Conservation (phyloP, 1,140 invertebrate genomes). For the Ceratina australensis region DNA sequence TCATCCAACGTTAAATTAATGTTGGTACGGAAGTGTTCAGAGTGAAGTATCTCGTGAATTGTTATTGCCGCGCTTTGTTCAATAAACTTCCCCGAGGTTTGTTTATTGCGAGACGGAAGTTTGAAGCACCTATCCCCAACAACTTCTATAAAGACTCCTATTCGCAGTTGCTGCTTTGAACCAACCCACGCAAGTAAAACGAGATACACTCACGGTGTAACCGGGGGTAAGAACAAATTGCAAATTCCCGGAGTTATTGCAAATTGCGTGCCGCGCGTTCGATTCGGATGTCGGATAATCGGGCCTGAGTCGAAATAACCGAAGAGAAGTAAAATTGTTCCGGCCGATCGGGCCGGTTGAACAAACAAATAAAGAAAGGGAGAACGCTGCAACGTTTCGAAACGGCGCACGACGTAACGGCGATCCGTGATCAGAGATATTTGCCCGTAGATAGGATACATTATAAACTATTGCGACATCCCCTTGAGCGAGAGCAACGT, state of each 20-base stretch:
- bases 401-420: not conserved
- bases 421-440: constrained; percentile 25
- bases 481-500: constrained; percentile 48
- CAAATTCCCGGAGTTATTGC: not conserved
- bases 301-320: not conserved
- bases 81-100: constrained; percentile 11
- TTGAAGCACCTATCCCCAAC: not conserved
- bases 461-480: constrained; percentile 15
- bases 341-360: not conserved
- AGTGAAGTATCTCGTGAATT: constrained; percentile 14
- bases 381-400: not conserved
- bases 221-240: not conserved
- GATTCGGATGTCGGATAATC: not conserved
- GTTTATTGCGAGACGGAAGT: constrained; percentile 11
- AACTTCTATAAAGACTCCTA: constrained; percentile 9
- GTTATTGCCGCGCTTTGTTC: constrained; percentile 9
- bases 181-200: not conserved
- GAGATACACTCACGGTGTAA: too few species aligned
- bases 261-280: not conserved
- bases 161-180: not conserved
- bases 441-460: not conserved
- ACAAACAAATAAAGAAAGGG: not conserved
- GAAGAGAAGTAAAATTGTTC: not conserved
- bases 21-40: not conserved
- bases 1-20: constrained; percentile 6